Base-by-base conservation (phyloP, 2,113 vertebrate species). In the Vombatus ursinus region DNA sequence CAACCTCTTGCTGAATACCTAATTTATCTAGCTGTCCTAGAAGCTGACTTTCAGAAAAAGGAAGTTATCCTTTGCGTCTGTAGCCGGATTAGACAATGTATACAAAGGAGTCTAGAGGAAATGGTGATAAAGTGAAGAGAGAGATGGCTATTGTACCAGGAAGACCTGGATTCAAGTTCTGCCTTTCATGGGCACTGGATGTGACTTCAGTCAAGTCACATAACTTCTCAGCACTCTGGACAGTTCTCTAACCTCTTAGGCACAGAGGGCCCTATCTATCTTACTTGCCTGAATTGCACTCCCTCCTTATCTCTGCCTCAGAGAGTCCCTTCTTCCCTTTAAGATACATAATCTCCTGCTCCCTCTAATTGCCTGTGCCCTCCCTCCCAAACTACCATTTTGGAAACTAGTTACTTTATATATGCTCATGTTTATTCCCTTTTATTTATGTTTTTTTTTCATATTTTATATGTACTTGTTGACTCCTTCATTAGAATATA, bases 1-100 rank as follows among this genome's bases (percentile, higher is more conserved):
- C 52, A 1, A 25, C 12, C 26, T 92, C 95, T 54, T 89, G 3
- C 92, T 93, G 14, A 28, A 93, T 51, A 89, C 52, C 2, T 91
- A 91, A 44, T 68, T 93, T 95, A 96, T 31, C 54, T 94, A 90
- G 53, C 68, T 94, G 52, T 96, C 92, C 47, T 94, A 95, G 23
- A 89, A 50, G 14, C 28, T 92, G 3, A 3, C 61, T 95, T 92
- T 44, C 48, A 77, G 8, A 94, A 94, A 92, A 51, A 53, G n/a
- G 77, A 92, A 90, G 57, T 90, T 91, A 93, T 47, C 92, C 54
- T 93, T 94, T 54, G 14, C 50, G 26, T 90, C 10, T 52, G 24
- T 52, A 25, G 37, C 5, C 95, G 0, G 22, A 93, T 95, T 92
- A 90, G 92, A 4, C 77, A 51, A 52, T 44, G 2, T 44, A n/a